These are phyloP conservation scores for Sarcophaga subvicina DNA, from an alignment of 2,888 invertebrate species.

Conservation along the genomic window DNA sequence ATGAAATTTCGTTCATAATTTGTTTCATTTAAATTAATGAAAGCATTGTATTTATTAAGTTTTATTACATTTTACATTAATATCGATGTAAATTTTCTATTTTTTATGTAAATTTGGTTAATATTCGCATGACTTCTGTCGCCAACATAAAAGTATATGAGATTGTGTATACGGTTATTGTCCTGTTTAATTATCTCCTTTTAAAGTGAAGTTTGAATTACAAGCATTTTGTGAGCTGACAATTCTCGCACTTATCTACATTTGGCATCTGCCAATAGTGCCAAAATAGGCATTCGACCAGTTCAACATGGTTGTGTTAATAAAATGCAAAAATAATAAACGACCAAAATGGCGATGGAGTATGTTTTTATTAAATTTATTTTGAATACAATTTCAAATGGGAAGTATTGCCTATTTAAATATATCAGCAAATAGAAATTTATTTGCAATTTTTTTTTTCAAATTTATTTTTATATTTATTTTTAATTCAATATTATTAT, in stretches of 20 bases:
- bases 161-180: background rate
- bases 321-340: slow-evolving; percentile 21
- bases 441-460: background rate
- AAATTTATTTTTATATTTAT: too few relatives aligned
- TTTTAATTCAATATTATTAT: too few relatives aligned
- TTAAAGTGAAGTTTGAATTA: slow-evolving; percentile 22
- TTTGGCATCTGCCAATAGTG: slow-evolving; percentile 65
- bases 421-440: background rate
- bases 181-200: slow-evolving; percentile 60
- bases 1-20: too few relatives aligned
- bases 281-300: slow-evolving; percentile 53
- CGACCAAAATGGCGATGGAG: background rate
- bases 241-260: slow-evolving; percentile 69
- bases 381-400: background rate
- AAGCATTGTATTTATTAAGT: background rate
- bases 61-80: slow-evolving; percentile 1
- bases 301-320: slow-evolving; percentile 27
- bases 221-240: slow-evolving; percentile 53
- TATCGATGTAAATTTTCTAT: slow-evolving; percentile 3
- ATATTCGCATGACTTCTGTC: slow-evolving; percentile 37
- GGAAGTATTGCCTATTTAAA: slow-evolving; percentile 12
- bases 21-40: too few relatives aligned
- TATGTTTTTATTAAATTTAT: slow-evolving; percentile 3
- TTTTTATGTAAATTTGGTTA: slow-evolving; percentile 46
- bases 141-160: background rate